These are phyloP conservation scores for Hydrozoanthus gracilis DNA, from an alignment of 92 coral and sea anemone genomes.

Conservation along the genomic window DNA sequence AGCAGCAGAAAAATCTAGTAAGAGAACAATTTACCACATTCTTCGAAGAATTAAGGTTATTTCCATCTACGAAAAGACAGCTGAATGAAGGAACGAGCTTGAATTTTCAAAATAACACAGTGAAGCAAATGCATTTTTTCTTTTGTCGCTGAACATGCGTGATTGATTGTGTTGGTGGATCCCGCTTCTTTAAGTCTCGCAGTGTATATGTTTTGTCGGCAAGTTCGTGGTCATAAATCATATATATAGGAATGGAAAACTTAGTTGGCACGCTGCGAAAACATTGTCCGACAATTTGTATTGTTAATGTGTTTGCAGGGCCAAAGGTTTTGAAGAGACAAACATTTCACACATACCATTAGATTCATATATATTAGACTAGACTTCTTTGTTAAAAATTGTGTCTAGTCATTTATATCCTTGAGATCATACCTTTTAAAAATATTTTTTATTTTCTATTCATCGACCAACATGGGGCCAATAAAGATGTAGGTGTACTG, in stretches of 20 bases:
- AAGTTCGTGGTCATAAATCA: slow-evolving; percentile 28
- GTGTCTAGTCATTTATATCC: too few relatives aligned
- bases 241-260: background rate
- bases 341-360: too few relatives aligned
- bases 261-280: slow-evolving; percentile 21
- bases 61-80: too few relatives aligned
- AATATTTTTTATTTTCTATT: too few relatives aligned
- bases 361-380: too few relatives aligned
- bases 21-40: background rate
- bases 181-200: slow-evolving; percentile 3
- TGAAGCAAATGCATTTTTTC: background rate
- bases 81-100: too few relatives aligned
- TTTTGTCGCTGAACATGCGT: background rate
- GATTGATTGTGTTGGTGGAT: slow-evolving; percentile 11
- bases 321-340: background rate
- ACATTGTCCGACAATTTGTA: background rate
- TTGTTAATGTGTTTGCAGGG: background rate
- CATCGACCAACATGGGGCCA: too few relatives aligned
- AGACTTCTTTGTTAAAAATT: too few relatives aligned
- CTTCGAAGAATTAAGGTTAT: background rate
- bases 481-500: too few relatives aligned
- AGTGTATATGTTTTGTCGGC: slow-evolving; percentile 22
- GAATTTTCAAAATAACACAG: too few relatives aligned
- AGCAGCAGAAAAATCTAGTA: background rate
- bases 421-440: too few relatives aligned